Conservation (phyloP, 2,113 vertebrate species). For the Semicossyphus pulcher region DNA sequence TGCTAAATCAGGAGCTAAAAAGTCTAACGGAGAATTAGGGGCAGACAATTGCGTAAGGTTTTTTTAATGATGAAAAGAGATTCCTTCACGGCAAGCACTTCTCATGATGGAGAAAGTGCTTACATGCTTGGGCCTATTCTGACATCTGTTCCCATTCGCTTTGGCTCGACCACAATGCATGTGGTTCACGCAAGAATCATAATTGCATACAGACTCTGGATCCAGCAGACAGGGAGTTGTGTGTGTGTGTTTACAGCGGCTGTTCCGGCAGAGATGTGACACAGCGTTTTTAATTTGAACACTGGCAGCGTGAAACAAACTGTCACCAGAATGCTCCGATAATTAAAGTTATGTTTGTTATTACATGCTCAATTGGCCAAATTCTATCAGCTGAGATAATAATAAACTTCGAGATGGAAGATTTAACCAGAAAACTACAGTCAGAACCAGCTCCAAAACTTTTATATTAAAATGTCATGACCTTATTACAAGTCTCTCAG, state of each 20-base stretch:
- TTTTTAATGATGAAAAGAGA: conserved; percentile 59
- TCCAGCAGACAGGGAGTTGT: conserved; percentile 1
- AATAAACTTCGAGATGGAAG: not conserved
- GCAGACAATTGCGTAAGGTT: conserved; percentile 49
- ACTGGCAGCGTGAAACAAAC: not conserved
- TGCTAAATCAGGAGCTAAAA: conserved; percentile 63
- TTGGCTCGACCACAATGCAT: conserved; percentile 71
- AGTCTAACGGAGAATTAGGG: conserved; percentile 44
- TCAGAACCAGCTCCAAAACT: not conserved
- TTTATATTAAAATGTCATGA: conserved; percentile 7
- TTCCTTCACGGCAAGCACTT: conserved; percentile 60
- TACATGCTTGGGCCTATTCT: conserved; percentile 62
- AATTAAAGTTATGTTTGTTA: conserved; percentile 8
- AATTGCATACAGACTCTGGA: conserved; percentile 70
- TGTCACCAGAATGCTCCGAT: not conserved
- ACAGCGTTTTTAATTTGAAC: conserved; percentile 41
- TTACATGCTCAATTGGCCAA: not conserved
- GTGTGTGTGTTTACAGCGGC: conserved; percentile 36
- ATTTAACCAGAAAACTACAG: not conserved
- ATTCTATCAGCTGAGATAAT: not conserved
- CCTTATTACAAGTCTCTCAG: not conserved
- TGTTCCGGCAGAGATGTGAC: conserved; percentile 40
- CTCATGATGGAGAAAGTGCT: conserved; percentile 71
- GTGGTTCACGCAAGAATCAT: conserved; percentile 68
- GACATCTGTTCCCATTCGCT: conserved; percentile 76